Evolutionary conservation across 2,888 invertebrate genomes (phyloP).

Genomic region (Nomada hirtipes): DNA sequence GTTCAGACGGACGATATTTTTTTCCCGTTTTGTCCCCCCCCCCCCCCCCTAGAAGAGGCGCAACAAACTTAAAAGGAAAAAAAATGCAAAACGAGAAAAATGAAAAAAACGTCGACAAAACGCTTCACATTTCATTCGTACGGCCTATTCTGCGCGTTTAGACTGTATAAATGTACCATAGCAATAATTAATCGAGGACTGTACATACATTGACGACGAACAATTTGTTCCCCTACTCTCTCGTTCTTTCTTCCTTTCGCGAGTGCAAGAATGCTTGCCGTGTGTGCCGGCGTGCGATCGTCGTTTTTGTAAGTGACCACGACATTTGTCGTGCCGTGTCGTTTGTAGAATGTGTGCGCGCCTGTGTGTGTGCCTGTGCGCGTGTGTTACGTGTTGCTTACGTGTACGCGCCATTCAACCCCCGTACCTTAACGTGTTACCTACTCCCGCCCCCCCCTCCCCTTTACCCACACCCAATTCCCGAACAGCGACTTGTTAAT

Average conservation of each 20-base stretch:
- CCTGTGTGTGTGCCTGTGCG: slow-evolving; percentile 5
- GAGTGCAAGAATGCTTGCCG: slow-evolving; percentile 15
- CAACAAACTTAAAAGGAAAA: not conserved
- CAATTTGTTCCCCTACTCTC: not conserved
- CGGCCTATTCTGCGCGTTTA: slow-evolving; percentile 61
- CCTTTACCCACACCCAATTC: not conserved
- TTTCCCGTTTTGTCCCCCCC: not conserved
- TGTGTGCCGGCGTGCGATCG: slow-evolving; percentile 28
- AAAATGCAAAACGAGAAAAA: not conserved
- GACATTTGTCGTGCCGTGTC: slow-evolving; percentile 21
- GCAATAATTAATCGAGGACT: slow-evolving; percentile 75
- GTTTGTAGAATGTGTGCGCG: slow-evolving; percentile 6
- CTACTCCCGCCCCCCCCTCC: too few species aligned
- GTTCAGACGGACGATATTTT: not conserved
- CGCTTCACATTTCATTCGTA: slow-evolving; percentile 58
- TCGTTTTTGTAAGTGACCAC: slow-evolving; percentile 67
- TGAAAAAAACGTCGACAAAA: slow-evolving; percentile 20
- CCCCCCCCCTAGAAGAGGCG: not conserved
- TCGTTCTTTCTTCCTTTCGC: not conserved
- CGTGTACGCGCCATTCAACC: slow-evolving; percentile 19
- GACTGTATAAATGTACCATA: slow-evolving; percentile 77
- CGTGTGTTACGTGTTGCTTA: slow-evolving; percentile 59
- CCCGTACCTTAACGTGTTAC: not conserved
- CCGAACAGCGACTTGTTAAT: not conserved
- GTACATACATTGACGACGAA: slow-evolving; percentile 68